Evolutionary conservation across 1,140 invertebrate species (phyloP).

Genomic region (Drosophila lowei): DNA sequence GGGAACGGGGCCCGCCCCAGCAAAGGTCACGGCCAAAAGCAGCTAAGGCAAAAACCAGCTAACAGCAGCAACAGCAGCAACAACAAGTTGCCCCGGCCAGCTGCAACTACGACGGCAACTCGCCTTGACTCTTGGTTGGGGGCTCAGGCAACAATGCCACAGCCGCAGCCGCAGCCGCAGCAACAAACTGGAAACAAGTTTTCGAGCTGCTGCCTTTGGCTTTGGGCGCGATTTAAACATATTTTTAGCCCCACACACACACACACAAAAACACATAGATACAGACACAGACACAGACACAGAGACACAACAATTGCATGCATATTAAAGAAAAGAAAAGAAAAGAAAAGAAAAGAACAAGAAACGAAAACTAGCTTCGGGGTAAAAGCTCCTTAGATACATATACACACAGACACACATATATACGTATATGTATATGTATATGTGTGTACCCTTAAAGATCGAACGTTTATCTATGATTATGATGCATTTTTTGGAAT

Average conservation of each 20-base stretch:
- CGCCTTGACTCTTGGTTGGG: slow-evolving; percentile 62
- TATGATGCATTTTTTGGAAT: no score
- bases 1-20: slow-evolving; percentile 17
- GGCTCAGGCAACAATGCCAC: slow-evolving; percentile 55
- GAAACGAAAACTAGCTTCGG: slow-evolving; percentile 2
- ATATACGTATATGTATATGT: no score
- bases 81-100: slow-evolving; percentile 65
- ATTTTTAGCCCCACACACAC: slow-evolving; percentile 67
- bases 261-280: slow-evolving; percentile 21
- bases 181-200: slow-evolving; percentile 62
- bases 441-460: neutral
- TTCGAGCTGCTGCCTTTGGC: slow-evolving; percentile 46
- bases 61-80: slow-evolving; percentile 28
- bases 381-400: neutral
- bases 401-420: no score
- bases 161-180: slow-evolving; percentile 20
- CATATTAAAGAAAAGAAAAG: slow-evolving; percentile 67
- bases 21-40: slow-evolving; percentile 75
- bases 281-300: slow-evolving; percentile 49
- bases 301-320: slow-evolving; percentile 73
- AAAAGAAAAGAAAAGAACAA: slow-evolving; percentile 15
- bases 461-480: no score
- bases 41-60: slow-evolving; percentile 23
- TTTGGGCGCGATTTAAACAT: slow-evolving; percentile 79
- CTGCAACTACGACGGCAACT: slow-evolving; percentile 59